Percentiles rank a stretch among this genome's conserved stretches.
Evolutionary conservation across 2,888 invertebrate genomes (phyloP).

Genomic region (Bhutanitis thaidina): DNA sequence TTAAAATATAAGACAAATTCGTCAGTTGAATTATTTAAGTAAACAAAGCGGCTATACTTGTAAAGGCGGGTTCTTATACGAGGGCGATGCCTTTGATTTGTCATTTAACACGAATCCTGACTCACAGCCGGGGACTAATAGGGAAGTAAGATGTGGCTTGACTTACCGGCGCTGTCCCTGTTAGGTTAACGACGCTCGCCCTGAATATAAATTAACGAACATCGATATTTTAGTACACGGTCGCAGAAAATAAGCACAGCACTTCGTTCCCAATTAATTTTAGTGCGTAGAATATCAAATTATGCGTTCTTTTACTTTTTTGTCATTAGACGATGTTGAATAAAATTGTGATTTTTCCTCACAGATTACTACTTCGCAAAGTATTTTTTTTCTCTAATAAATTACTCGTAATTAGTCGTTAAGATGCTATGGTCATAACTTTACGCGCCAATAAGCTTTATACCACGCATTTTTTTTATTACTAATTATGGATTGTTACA

Average conservation of each 20-base stretch:
- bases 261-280: constrained; percentile 1
- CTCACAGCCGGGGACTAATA: constrained; percentile 40
- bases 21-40: no score
- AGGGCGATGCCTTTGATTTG: constrained; percentile 33
- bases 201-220: constrained; percentile 50
- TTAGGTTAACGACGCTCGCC: constrained; percentile 39
- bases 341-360: no score
- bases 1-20: no score
- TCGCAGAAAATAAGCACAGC: constrained; percentile 10
- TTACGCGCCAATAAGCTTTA: not conserved
- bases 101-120: constrained; percentile 30
- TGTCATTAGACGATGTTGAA: no score
- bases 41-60: constrained; percentile 21
- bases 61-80: constrained; percentile 18
- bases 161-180: constrained; percentile 41
- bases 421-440: no score
- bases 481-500: no score
- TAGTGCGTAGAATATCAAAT: not conserved
- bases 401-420: no score
- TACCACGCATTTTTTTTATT: not conserved
- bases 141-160: constrained; percentile 31
- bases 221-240: constrained; percentile 4
- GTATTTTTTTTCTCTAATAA: no score
- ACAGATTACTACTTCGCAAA: no score
- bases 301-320: not conserved